Percentiles rank a stretch among this genome's conserved stretches.
Conservation (phyloP, 2,888 invertebrate species). For the Stenichneumon culpator region DNA sequence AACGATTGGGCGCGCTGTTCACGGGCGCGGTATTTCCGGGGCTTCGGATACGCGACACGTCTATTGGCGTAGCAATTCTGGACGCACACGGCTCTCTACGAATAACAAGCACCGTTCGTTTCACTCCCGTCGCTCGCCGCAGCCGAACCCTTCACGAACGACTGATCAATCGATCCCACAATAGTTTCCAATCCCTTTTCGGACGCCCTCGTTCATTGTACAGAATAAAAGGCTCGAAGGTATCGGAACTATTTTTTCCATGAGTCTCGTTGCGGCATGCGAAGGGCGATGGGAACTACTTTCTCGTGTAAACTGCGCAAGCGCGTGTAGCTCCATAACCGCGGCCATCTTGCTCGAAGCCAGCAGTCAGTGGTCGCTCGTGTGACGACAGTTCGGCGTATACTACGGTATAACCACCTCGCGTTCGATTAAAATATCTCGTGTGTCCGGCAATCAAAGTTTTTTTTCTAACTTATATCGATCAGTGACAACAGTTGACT, state of each 20-base stretch:
- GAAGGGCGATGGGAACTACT: slow-evolving; percentile 69
- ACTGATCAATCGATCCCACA: slow-evolving; percentile 3
- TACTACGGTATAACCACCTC: slow-evolving; percentile 72
- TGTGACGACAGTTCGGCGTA: slow-evolving; percentile 76
- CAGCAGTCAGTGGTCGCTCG: slow-evolving; percentile 82
- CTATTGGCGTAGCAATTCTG: slow-evolving; percentile 73
- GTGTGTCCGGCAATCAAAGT: slow-evolving; percentile 42
- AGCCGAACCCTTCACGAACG: slow-evolving; percentile 19
- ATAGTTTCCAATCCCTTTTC: slow-evolving; percentile 20
- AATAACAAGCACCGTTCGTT: slow-evolving; percentile 1
- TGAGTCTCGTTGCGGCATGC: slow-evolving; percentile 16
- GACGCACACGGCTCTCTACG: slow-evolving; percentile 24
- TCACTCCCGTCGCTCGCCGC: slow-evolving; percentile 42
- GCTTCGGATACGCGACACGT: slow-evolving; percentile 75
- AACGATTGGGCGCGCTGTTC: slow-evolving; percentile 78
- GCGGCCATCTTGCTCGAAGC: slow-evolving; percentile 81
- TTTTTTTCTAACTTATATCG: slow-evolving; percentile 38
- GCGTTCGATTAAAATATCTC: slow-evolving; percentile 60
- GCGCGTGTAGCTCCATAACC: slow-evolving; percentile 73
- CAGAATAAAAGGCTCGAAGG: slow-evolving; percentile 1
- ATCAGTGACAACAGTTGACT: slow-evolving; percentile 25
- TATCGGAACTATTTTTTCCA: slow-evolving; percentile 43
- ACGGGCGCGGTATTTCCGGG: slow-evolving; percentile 84
- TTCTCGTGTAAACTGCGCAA: slow-evolving; percentile 71
- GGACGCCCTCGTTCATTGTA: neutral